These are phyloP conservation scores for Smittia aterrima DNA, from an alignment of 2,888 invertebrate species.

Conservation along the genomic window DNA sequence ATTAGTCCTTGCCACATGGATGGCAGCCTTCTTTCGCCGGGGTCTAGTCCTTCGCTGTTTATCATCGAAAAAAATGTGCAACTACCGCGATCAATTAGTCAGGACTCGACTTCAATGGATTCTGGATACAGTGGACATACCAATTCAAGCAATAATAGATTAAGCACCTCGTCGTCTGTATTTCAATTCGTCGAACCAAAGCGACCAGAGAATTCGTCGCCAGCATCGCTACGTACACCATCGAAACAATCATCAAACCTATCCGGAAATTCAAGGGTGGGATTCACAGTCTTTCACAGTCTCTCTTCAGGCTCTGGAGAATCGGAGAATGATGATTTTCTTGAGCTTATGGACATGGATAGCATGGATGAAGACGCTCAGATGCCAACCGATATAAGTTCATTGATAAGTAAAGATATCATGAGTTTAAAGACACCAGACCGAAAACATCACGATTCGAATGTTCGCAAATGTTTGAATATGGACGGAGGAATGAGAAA, in stretches of 20 bases:
- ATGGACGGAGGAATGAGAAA: slow-evolving; percentile 54
- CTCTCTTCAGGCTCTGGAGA: slow-evolving; percentile 59
- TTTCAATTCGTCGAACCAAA: slow-evolving; percentile 54
- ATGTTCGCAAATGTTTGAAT: slow-evolving; percentile 56
- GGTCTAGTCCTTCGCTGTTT: slow-evolving; percentile 50
- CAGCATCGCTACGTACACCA: not conserved
- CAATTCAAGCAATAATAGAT: slow-evolving; percentile 22
- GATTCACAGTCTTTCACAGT: slow-evolving; percentile 54
- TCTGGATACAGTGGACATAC: slow-evolving; percentile 56
- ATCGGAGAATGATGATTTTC: slow-evolving; percentile 64
- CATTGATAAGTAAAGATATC: slow-evolving; percentile 60
- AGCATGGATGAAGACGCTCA: slow-evolving; percentile 55
- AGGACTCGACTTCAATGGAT: slow-evolving; percentile 60
- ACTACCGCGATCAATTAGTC: slow-evolving; percentile 54
- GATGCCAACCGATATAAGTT: slow-evolving; percentile 60
- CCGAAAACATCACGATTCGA: slow-evolving; percentile 51
- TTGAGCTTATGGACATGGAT: slow-evolving; percentile 63
- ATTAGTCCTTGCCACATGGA: slow-evolving; percentile 43
- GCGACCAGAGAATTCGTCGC: slow-evolving; percentile 42
- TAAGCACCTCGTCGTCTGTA: not conserved
- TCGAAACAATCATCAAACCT: slow-evolving; percentile 12
- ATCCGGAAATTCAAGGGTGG: slow-evolving; percentile 44
- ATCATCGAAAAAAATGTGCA: slow-evolving; percentile 44
- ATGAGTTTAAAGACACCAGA: slow-evolving; percentile 54
- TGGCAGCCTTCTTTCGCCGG: slow-evolving; percentile 48